Evolutionary conservation across 2,888 invertebrate species (phyloP), one percentile per base, ranked within the genome.

Genomic region (Athalia cordata): DNA sequence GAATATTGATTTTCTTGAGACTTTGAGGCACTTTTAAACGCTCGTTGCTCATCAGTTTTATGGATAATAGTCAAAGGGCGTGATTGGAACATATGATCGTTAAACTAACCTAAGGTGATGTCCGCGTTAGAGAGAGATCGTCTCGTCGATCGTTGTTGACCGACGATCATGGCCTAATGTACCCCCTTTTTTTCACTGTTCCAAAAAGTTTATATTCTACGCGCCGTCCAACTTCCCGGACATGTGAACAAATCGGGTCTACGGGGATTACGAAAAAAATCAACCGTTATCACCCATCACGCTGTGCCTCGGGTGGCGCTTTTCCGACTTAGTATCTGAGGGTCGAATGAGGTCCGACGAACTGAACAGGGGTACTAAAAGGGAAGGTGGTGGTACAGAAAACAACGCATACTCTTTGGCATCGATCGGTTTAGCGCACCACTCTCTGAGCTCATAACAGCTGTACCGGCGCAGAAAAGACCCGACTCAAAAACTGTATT

Each of bases 361-460:
- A 72, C 45, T 45, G 72, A 59, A 47, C 9, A 29, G 29, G 29
- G 29, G 29, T 29, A 29, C 45, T 59, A 59, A 57, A 13, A 59
- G 72, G 57, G 13, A 59, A 72, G 59, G 57, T 68, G 59, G 57
- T 72, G 59, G 57, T 45, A 72, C 52, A 45, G n/a, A n/a, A 57
- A 59, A 72, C 70, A 70, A 70, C 70, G 59, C 70, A 70, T 70
- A 70, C 72, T 72, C 72, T 59, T 72, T 72, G 72, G 59, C 52
- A 72, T 72, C 59, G 72, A 72, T 72, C 59, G 72, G 57, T 72
- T 59, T 57, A 13, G 72, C 72, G 72, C 72, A 72, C 72, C 57
- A 57, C 72, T 57, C 57, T 57, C 59, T 13, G 47, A 13, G 13
- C 57, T 45, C 72, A 72, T 72, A 47, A 59, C 57, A 72, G 45